phyloP scores from a whole-genome alignment of 2,888 invertebrate species.

The Aleiodes testaceus region DNA sequence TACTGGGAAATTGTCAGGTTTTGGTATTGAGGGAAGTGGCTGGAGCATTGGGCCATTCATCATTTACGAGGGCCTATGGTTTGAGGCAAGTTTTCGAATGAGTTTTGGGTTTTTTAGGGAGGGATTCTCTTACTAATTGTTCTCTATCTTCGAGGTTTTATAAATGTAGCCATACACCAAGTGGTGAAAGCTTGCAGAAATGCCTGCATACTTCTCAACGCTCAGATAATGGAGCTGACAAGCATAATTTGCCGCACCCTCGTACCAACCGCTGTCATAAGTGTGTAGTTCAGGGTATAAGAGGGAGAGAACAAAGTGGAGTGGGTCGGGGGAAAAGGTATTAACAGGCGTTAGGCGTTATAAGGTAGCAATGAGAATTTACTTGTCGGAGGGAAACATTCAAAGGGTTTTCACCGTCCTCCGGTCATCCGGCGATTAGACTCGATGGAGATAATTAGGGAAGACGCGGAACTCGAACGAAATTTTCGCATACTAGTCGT shows the following conservation, averaged over 20 bases:
- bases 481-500: constrained; percentile 48
- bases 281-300: constrained; percentile 61
- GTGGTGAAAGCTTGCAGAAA: constrained; percentile 47
- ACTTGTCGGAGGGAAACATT: constrained; percentile 46
- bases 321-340: constrained; percentile 50
- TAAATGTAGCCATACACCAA: constrained; percentile 31
- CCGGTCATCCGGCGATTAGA: constrained; percentile 65
- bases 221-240: constrained; percentile 68
- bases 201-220: constrained; percentile 53
- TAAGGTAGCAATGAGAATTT: constrained; percentile 59
- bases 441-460: constrained; percentile 68
- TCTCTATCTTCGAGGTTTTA: background rate
- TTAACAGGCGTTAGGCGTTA: constrained; percentile 62
- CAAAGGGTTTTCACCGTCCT: constrained; percentile 47
- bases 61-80: no score
- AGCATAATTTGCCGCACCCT: constrained; percentile 69
- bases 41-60: no score
- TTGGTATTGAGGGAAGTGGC: no score
- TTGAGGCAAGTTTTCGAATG: no score
- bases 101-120: background rate
- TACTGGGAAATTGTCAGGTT: background rate
- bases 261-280: constrained; percentile 59
- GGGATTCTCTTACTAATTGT: background rate
- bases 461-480: constrained; percentile 61
- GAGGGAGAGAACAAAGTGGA: constrained; percentile 52